Evolutionary conservation across 2,888 invertebrate genomes (phyloP).

Genomic region (Trichogramma evanescens): DNA sequence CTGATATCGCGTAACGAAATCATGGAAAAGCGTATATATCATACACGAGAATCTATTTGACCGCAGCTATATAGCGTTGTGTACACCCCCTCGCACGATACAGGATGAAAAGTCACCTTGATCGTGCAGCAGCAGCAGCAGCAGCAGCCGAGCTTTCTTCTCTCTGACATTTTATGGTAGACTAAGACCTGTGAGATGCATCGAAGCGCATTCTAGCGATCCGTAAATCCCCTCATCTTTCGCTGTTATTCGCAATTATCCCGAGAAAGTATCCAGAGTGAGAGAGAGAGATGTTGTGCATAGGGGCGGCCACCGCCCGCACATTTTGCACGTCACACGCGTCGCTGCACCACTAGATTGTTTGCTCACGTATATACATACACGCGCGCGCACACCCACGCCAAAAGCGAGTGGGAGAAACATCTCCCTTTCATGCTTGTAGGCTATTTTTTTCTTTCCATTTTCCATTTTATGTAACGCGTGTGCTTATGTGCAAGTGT

Average conservation of each 20-base stretch:
- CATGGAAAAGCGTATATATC: too few species aligned
- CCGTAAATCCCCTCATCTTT: constrained; percentile 25
- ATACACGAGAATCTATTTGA: too few species aligned
- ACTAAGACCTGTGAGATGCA: constrained; percentile 6
- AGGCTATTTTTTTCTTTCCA: too few species aligned
- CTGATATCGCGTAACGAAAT: too few species aligned
- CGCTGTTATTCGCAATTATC: constrained; percentile 47
- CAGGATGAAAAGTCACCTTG: too few species aligned
- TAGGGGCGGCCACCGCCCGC: constrained; percentile 34
- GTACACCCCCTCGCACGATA: too few species aligned
- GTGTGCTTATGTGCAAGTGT: constrained; percentile 24
- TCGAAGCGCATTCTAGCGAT: constrained; percentile 18
- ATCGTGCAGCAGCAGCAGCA: too few species aligned
- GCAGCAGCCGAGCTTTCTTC: too few species aligned
- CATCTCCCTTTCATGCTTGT: not conserved
- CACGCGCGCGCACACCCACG: constrained; percentile 12
- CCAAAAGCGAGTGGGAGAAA: constrained; percentile 8
- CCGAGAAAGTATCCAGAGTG: constrained; percentile 23
- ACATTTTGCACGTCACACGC: constrained; percentile 47
- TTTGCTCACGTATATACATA: constrained; percentile 48
- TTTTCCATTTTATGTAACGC: not conserved
- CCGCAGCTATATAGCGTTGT: too few species aligned
- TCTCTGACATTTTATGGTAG: not conserved
- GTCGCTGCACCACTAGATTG: constrained; percentile 48
- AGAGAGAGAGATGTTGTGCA: constrained; percentile 35